Evolutionary conservation across 1,140 invertebrate species (phyloP).

Genomic region (Telenomus remus): DNA sequence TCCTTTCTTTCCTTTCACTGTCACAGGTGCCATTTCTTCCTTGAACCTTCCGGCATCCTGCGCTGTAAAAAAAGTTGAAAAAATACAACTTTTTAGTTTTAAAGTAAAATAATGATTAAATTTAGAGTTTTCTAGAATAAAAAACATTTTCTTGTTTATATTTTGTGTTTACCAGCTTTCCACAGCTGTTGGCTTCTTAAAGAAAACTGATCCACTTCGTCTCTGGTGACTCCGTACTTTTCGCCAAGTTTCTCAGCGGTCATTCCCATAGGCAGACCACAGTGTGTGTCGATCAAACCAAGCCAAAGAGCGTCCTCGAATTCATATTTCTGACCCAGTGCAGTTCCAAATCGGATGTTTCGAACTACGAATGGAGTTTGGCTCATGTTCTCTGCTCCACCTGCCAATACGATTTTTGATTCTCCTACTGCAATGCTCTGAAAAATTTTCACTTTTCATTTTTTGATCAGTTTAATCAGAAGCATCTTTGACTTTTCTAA

Average conservation of each 20-base stretch:
- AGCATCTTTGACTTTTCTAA: too few species aligned
- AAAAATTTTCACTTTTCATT: background rate
- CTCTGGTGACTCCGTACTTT: slow-evolving; percentile 89
- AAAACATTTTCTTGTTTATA: background rate
- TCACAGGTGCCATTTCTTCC: slow-evolving; percentile 91
- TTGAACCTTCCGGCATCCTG: slow-evolving; percentile 92
- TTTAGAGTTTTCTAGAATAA: too few species aligned
- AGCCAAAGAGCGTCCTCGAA: slow-evolving; percentile 96
- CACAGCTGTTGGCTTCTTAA: slow-evolving; percentile 88
- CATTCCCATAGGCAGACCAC: slow-evolving; percentile 95
- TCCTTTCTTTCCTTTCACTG: slow-evolving; percentile 88
- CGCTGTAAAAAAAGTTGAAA: slow-evolving; percentile 76
- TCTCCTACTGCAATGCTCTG: slow-evolving; percentile 92
- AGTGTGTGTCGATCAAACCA: slow-evolving; percentile 92
- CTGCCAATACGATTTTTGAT: slow-evolving; percentile 91
- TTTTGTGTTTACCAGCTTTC: slow-evolving; percentile 82
- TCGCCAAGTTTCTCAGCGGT: slow-evolving; percentile 98
- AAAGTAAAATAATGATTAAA: too few species aligned
- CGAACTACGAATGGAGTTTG: slow-evolving; percentile 93
- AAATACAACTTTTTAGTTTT: too few species aligned
- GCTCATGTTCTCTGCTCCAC: slow-evolving; percentile 97
- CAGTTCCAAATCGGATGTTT: slow-evolving; percentile 92
- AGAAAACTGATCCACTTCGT: slow-evolving; percentile 93
- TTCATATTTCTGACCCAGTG: slow-evolving; percentile 85
- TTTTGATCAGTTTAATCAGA: too few species aligned